Evolutionary conservation across 2,797 vertebrate genomes (phyloP), one percentile per base, ranked within the genome.

Genomic region (Myripristis murdjan): DNA sequence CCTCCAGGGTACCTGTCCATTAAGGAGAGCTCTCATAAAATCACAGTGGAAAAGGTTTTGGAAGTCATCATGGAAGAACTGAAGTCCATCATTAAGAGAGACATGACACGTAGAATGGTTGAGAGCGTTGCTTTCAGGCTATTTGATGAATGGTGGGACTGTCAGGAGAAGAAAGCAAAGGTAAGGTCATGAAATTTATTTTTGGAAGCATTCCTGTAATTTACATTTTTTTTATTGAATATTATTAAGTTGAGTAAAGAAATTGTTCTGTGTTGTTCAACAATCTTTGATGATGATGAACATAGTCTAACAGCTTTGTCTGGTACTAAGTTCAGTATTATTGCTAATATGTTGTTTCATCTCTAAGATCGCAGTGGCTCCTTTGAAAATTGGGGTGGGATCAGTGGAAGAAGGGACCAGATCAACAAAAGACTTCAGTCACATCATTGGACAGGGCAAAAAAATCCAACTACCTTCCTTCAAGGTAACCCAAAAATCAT

Each of bases 141-240:
- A 0, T 99, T 99, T 1, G 97, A 99, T 46, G 95, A 96, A 62
- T 99, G 98, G 98, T 99, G 98, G 97, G 93, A 96, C 83, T 91
- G 95, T 88, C 97, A 96, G 68, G 96, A 98, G 20, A 93, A 93
- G 57, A 93, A 95, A 85, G 92, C 94, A 48, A 98, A 98, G 95
- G 98, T 98, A 83, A n/a, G 78, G 22, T 65, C 35, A 51, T 31
- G 2, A 43, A 10, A 28, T 46, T 3, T n/a, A 41, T 22, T 61
- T 16, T 6, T 11, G n/a, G 31, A 20, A 24, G 14, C 63, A 23
- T 24, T 33, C 52, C 14, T 39, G 20, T 2, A 63, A 12, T 31
- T 8, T 18, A 12, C n/a, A 20, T 8, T 48, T 4, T 57, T 51
- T 48, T 73, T 2, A 55, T 3, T 26, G 10, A 26, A 18, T 8